Percentiles rank a stretch among this genome's conserved stretches.
phyloP scores from a whole-genome alignment of 2,113 vertebrate genomes.

The Chionomys nivalis region DNA sequence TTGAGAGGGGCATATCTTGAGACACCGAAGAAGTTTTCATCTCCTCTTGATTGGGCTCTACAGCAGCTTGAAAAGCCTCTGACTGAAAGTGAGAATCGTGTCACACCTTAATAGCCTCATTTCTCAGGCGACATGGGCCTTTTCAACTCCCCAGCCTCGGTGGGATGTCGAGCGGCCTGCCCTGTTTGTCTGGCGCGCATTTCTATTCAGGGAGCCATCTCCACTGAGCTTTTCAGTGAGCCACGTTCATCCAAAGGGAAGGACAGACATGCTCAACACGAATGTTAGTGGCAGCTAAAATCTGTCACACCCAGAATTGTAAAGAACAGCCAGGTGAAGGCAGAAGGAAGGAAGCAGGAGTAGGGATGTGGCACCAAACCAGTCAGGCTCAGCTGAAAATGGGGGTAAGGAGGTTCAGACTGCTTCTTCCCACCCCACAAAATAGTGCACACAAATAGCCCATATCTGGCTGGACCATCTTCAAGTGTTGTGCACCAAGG shows the following conservation, averaged over 20 bases:
- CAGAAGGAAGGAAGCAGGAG: neutral
- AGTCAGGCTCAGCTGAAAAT: too few species aligned
- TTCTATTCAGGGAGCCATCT: conserved; percentile 66
- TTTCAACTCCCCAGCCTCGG: neutral
- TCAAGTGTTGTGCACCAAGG: neutral
- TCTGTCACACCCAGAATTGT: conserved; percentile 56
- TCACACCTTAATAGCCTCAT: conserved; percentile 73
- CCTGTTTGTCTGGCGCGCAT: conserved; percentile 61
- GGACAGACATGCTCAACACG: conserved; percentile 66
- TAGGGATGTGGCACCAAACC: rapidly evolving
- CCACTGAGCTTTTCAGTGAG: conserved; percentile 36
- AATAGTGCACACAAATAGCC: rapidly evolving
- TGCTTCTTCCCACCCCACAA: neutral
- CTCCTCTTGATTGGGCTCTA: conserved; percentile 86
- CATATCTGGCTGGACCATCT: neutral
- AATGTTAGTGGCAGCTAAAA: conserved; percentile 66
- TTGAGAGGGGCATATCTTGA: conserved; percentile 75
- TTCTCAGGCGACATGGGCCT: conserved; percentile 58
- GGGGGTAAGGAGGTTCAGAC: neutral
- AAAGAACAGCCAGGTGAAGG: conserved; percentile 27
- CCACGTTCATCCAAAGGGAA: conserved; percentile 60
- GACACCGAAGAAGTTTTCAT: conserved; percentile 79
- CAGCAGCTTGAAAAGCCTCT: conserved; percentile 75
- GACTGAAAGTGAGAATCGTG: conserved; percentile 78
- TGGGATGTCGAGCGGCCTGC: conserved; percentile 25